Percentiles rank a stretch among this genome's conserved stretches.
Conservation (phyloP, 64 coral and sea anemone genomes). For the Dendronephthya gigantea region DNA sequence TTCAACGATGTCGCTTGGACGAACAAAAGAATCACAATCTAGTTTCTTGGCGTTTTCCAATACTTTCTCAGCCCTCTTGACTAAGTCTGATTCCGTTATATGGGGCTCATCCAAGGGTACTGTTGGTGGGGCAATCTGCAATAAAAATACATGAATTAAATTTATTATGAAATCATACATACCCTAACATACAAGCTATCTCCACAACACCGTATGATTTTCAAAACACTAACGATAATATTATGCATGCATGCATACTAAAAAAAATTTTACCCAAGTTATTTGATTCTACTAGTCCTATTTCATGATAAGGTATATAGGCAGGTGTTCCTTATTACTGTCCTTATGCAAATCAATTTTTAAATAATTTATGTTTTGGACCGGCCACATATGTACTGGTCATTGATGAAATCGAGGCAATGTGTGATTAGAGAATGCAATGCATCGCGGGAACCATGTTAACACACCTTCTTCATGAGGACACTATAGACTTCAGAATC, state of each 20-base stretch:
- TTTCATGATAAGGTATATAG: too few species aligned
- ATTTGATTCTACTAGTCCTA: too few species aligned
- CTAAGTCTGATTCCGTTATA: conserved; percentile 37
- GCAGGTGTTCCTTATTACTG: too few species aligned
- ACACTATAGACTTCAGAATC: conserved; percentile 89
- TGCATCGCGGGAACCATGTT: neutral
- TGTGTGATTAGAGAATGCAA: neutral
- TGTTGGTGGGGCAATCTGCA: conserved; percentile 54
- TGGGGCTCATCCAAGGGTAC: conserved; percentile 53
- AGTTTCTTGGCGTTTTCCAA: conserved; percentile 74
- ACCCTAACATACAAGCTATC: too few species aligned
- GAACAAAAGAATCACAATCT: conserved; percentile 78
- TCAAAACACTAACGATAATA: too few species aligned
- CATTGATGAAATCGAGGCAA: too few species aligned
- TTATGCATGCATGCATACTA: too few species aligned
- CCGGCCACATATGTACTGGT: too few species aligned
- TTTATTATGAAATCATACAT: neutral
- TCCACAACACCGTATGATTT: too few species aligned
- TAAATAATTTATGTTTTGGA: too few species aligned
- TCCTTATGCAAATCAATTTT: too few species aligned
- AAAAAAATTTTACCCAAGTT: too few species aligned
- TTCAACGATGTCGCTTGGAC: conserved; percentile 62
- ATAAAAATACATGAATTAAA: neutral
- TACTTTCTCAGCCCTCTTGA: conserved; percentile 64
- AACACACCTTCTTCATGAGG: conserved; percentile 52